phyloP scores from a whole-genome alignment of 64 coral and sea anemone species.

The Astreopora myriophthalma region DNA sequence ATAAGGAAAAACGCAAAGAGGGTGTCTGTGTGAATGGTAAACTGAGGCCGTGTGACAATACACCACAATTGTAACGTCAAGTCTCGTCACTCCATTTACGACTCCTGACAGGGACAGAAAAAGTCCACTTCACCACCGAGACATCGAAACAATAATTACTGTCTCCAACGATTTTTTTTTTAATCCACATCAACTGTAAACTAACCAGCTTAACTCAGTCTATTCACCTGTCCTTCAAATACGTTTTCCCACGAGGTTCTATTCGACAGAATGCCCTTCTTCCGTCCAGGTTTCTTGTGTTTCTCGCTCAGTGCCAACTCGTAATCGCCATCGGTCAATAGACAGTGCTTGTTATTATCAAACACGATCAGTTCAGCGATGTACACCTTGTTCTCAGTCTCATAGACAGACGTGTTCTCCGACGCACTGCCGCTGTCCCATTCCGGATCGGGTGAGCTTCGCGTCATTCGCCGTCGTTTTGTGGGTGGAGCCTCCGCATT shows the following conservation, averaged over 20 bases:
- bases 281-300: constrained; percentile 85
- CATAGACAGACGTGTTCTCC: constrained; percentile 32
- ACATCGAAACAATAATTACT: no score
- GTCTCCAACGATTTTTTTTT: neutral
- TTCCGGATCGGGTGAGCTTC: constrained; percentile 7
- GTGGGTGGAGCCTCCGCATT: constrained; percentile 58
- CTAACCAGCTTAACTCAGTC: neutral
- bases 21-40: no score
- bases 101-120: no score
- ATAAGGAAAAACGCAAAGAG: no score
- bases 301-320: constrained; percentile 91
- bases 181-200: neutral
- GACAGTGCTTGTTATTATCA: constrained; percentile 90
- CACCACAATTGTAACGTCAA: no score
- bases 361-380: constrained; percentile 96
- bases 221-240: constrained; percentile 91
- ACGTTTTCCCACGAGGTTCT: constrained; percentile 90
- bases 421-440: constrained; percentile 54
- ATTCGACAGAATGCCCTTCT: constrained; percentile 83
- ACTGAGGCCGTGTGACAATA: no score
- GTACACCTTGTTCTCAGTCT: constrained; percentile 71
- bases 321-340: constrained; percentile 97
- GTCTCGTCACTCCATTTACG: no score
- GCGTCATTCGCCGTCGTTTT: constrained; percentile 55
- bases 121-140: no score